Evolutionary conservation across 2,888 invertebrate species (phyloP).

Genomic region (Eristalis tenax): DNA sequence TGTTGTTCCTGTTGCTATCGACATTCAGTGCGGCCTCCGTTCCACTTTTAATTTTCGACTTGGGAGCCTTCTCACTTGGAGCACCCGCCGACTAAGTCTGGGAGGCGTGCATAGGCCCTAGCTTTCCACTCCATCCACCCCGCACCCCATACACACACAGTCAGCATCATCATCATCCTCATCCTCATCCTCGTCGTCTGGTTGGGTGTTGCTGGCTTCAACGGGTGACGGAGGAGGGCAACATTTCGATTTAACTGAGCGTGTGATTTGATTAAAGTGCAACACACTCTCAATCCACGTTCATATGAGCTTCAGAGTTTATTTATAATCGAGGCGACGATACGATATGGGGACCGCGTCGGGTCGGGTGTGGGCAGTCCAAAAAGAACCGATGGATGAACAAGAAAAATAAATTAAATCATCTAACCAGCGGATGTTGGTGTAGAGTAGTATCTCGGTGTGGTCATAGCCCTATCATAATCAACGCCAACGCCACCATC

Average conservation of each 20-base stretch:
- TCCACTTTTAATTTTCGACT: conserved; percentile 56
- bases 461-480: conserved; percentile 51
- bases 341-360: not conserved
- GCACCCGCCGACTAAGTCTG: conserved; percentile 37
- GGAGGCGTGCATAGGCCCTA: not conserved
- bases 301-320: conserved; percentile 52
- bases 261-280: conserved; percentile 72
- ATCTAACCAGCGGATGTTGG: conserved; percentile 55
- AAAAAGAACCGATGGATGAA: conserved; percentile 15
- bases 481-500: conserved; percentile 31
- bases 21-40: not conserved
- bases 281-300: conserved; percentile 46
- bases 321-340: conserved; percentile 50
- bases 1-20: conserved; percentile 40
- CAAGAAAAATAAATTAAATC: conserved; percentile 64
- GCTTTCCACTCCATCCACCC: not conserved
- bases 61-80: conserved; percentile 37
- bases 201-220: not conserved
- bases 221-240: conserved; percentile 34
- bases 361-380: conserved; percentile 8
- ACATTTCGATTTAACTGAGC: conserved; percentile 72
- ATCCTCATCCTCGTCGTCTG: not conserved
- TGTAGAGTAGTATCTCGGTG: conserved; percentile 27
- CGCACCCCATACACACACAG: not conserved
- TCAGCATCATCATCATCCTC: not conserved